Evolutionary conservation across 2,888 invertebrate genomes (phyloP), one percentile per base, ranked within the genome.

Genomic region (Acanthopleura granulata): DNA sequence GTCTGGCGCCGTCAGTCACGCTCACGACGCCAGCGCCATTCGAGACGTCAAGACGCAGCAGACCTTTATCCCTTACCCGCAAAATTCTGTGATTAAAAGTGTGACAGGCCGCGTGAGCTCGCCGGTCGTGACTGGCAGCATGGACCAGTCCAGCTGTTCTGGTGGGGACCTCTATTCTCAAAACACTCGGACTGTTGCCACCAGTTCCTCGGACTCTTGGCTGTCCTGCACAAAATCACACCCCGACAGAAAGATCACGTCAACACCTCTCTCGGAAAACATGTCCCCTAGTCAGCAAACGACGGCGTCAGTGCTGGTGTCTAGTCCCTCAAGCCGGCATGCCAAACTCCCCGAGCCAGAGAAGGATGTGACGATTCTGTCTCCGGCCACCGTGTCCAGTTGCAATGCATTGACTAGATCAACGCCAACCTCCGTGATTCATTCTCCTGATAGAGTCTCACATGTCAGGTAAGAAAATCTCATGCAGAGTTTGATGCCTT

Each of bases 391-490:
- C 49, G 62, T 18, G 40, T 30, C n/a, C 49, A 30, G 72, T 49
- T 16, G 81, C 74, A 86, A 84, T 76, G 86, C 86, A 0, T 85
- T 85, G 72, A 76, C 83, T 6, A 85, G 84, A 57, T 80, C 84
- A 16, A 84, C 84, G 0, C 84, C 85, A 4, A 86, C 87, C 22
- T 88, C 88, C 29, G 88, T 88, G 50, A 88, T 88, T 71, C 88
- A 88, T 73, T 81, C 83, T 81, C 80, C 80, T 66, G 82, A 82
- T 74, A 82, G 82, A 77, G 78, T 79, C 69, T 77, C 77, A 16
- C 80, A 78, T 71, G 79, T 81, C 50, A 84, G 83, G 84, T 85
- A 78, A n/a, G 57, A 12, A 12, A n/a, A 22, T 40, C 4, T 40
- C 40, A 40, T 40, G 4, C 3, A 40, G 4, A 40, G 40, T 6